Percentiles rank a stretch among this genome's conserved stretches.
These are phyloP conservation scores for Elgonia sp. DNA, from an alignment of 2,888 invertebrate genomes.

Conservation along the genomic window DNA sequence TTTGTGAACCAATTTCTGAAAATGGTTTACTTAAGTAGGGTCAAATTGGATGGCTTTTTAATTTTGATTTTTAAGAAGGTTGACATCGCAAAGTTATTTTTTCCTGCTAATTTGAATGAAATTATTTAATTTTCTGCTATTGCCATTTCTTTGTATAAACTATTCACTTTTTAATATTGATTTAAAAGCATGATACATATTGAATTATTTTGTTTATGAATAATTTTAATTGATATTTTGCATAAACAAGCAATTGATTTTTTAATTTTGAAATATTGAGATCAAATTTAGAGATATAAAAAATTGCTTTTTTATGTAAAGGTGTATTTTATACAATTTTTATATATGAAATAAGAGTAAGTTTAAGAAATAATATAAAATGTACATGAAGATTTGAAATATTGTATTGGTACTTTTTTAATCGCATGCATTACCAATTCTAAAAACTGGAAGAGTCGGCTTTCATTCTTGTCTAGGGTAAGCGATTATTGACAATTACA, in stretches of 20 bases:
- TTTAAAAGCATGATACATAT: not conserved
- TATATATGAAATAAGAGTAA: not conserved
- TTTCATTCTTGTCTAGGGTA: conserved; percentile 86
- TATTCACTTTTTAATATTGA: too few species aligned
- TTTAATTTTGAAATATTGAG: too few species aligned
- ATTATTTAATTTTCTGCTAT: too few species aligned
- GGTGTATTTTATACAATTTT: too few species aligned
- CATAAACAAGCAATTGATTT: not conserved
- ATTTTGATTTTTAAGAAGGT: too few species aligned
- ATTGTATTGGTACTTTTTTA: conserved; percentile 76
- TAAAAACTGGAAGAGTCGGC: conserved; percentile 86
- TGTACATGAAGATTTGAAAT: conserved; percentile 24
- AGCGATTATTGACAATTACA: conserved; percentile 58
- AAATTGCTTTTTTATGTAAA: too few species aligned
- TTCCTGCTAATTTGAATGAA: too few species aligned
- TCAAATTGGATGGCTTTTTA: too few species aligned
- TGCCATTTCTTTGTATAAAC: not conserved
- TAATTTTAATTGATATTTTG: not conserved
- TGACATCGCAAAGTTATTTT: too few species aligned
- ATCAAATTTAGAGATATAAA: too few species aligned
- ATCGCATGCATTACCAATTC: conserved; percentile 85
- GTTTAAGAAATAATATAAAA: not conserved
- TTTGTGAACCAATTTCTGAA: too few species aligned
- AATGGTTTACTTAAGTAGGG: too few species aligned
- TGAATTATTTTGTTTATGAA: not conserved